Percentiles rank a stretch among this genome's conserved stretches.
These are phyloP conservation scores for Lepidocyrtinus sp. DNA, from an alignment of 2,888 invertebrate genomes.

Conservation along the genomic window DNA sequence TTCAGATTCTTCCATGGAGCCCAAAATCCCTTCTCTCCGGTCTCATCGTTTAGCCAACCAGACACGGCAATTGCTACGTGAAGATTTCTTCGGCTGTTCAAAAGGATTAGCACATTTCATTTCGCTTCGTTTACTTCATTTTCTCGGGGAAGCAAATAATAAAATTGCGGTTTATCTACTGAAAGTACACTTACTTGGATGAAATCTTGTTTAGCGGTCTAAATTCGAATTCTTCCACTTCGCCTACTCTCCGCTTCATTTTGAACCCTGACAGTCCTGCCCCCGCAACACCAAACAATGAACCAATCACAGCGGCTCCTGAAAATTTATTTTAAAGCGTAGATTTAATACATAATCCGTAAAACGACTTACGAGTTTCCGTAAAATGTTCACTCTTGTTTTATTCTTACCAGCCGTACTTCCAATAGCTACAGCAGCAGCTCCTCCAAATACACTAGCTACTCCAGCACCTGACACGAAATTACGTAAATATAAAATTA, in stretches of 20 bases:
- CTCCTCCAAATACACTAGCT: conserved; percentile 74
- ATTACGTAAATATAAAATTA: no score
- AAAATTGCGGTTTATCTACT: not conserved
- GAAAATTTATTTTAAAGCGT: not conserved
- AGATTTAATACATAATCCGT: not conserved
- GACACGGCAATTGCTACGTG: conserved; percentile 78
- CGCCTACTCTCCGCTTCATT: conserved; percentile 78
- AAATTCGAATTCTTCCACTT: conserved; percentile 80
- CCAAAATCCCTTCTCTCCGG: conserved; percentile 72
- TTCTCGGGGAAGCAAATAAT: not conserved
- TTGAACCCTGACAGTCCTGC: conserved; percentile 80
- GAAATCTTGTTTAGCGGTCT: conserved; percentile 74
- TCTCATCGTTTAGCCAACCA: conserved; percentile 78
- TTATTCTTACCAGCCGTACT: conserved; percentile 73
- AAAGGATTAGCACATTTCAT: not conserved
- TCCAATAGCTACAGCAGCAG: conserved; percentile 74
- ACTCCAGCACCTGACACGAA: conserved; percentile 73
- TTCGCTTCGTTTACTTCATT: not conserved
- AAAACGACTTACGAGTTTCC: not conserved
- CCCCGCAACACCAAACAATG: conserved; percentile 80
- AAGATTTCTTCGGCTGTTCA: conserved; percentile 72
- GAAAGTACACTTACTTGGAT: conserved; percentile 59
- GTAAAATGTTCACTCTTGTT: conserved; percentile 70
- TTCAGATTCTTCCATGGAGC: conserved; percentile 77
- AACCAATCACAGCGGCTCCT: conserved; percentile 74